These are phyloP conservation scores for Trichechus manatus DNA, from an alignment of 2,113 vertebrate genomes.

Conservation along the genomic window DNA sequence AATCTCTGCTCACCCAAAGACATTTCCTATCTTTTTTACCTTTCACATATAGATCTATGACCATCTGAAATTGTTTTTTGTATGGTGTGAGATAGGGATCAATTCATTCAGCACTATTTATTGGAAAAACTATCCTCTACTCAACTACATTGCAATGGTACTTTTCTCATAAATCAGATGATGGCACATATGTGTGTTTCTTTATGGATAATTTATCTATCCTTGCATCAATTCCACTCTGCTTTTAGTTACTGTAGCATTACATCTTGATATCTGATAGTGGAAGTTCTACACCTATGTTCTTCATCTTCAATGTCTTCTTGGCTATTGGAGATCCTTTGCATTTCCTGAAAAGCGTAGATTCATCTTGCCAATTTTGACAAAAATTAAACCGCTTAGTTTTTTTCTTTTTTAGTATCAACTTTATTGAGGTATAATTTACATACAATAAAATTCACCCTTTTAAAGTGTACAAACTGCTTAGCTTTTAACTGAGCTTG, in stretches of 20 bases:
- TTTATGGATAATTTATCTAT: neutral
- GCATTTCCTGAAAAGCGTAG: neutral
- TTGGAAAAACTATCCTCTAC: neutral
- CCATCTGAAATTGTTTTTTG: neutral
- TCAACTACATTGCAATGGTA: fast-evolving
- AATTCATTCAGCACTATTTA: neutral
- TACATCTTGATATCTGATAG: neutral
- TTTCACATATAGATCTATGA: neutral
- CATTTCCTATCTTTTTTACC: neutral
- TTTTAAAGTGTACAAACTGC: neutral
- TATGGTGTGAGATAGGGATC: neutral
- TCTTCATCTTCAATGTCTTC: neutral
- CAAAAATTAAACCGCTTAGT: neutral
- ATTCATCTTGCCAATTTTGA: neutral
- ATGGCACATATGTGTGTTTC: neutral
- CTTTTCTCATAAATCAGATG: neutral
- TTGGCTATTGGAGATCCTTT: neutral
- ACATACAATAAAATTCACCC: neutral
- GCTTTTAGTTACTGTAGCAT: neutral
- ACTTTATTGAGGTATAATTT: neutral
- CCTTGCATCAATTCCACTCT: neutral
- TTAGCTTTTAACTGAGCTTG: neutral
- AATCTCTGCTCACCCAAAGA: neutral
- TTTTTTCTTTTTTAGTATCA: neutral
- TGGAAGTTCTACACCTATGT: neutral